Evolutionary conservation across 2,888 invertebrate species (phyloP), one percentile per base, ranked within the genome.

Genomic region (Acrocyrtus sp.): DNA sequence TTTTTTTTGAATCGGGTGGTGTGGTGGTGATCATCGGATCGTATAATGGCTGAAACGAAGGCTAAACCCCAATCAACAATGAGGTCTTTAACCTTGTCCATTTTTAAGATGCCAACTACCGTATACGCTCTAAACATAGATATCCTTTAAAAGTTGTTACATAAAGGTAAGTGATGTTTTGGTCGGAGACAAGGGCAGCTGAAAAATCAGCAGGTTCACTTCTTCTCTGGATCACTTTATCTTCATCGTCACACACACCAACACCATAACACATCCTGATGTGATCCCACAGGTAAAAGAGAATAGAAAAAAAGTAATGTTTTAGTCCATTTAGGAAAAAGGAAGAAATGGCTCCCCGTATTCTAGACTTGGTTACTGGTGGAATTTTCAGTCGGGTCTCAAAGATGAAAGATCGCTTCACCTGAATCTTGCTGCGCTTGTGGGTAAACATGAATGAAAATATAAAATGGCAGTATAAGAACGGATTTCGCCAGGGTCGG

Each of bases 11-110:
- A n/a, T n/a, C n/a, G n/a, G n/a, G n/a, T n/a, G n/a, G n/a, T 6
- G 39, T 6, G 12, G 39, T 39, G 8, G 39, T 39, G 8, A 10
- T 39, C 12, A 39, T n/a, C n/a, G n/a, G n/a, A n/a, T n/a, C n/a
- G n/a, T n/a, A n/a, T n/a, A n/a, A n/a, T 22, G 19, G 15, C 34
- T 24, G 17, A 27, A 17, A 19, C 48, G 24, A 8, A 56, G 29
- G 45, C 39, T 45, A 22, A 58, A 43, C 47, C 41, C 34, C 53
- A 68, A 60, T 60, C 58, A 60, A 27, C 53, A 60, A 67, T 50
- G 69, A 45, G 69, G 69, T 69, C 69, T 69, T 69, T 69, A 61
- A 69, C 69, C 69, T 56, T 69, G 50, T 43, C 54, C 69, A 62
- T 27, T 54, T 61, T 68, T 68, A n/a, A 27, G 39, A 45, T 41